Percentiles rank a stretch among this genome's conserved stretches.
These are phyloP conservation scores for Borostomias antarcticus DNA, from an alignment of 2,797 vertebrate genomes.

Conservation along the genomic window DNA sequence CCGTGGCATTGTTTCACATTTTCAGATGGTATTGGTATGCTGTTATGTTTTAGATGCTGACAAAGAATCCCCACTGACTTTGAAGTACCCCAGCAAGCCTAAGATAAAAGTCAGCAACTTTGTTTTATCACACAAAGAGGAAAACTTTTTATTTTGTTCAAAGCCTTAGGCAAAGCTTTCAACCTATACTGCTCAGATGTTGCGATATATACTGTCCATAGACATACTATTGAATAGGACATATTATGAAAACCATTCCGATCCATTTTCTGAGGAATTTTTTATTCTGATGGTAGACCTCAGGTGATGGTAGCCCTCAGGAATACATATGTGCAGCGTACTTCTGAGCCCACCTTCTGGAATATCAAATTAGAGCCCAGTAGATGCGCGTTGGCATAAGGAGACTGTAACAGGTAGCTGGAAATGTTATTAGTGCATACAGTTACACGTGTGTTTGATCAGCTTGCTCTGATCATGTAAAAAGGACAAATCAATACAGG, in stretches of 20 bases:
- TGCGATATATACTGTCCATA: slow-evolving; percentile 54
- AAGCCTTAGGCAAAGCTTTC: slow-evolving; percentile 62
- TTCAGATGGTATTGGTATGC: background rate
- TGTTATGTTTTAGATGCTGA: slow-evolving; percentile 60
- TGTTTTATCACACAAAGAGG: slow-evolving; percentile 53
- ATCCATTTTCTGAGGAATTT: slow-evolving; percentile 47
- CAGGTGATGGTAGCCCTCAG: slow-evolving; percentile 32
- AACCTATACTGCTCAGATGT: slow-evolving; percentile 62
- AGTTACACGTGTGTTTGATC: too few species aligned
- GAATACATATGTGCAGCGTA: slow-evolving; percentile 43
- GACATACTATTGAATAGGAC: slow-evolving; percentile 51
- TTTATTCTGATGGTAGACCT: slow-evolving; percentile 17
- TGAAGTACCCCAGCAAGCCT: slow-evolving; percentile 69
- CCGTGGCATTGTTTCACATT: background rate
- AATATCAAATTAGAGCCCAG: slow-evolving; percentile 62
- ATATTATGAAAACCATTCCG: slow-evolving; percentile 30
- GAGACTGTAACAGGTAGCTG: slow-evolving; percentile 46
- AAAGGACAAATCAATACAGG: too few species aligned
- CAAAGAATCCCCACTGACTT: slow-evolving; percentile 69
- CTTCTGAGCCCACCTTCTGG: slow-evolving; percentile 55
- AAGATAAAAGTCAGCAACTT: slow-evolving; percentile 61
- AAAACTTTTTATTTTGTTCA: slow-evolving; percentile 67
- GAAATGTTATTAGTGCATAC: slow-evolving; percentile 34
- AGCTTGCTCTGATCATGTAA: too few species aligned
- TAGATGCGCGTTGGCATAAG: slow-evolving; percentile 60